Evolutionary conservation across 2,113 vertebrate species (phyloP).

Genomic region (Heliornis fulica): DNA sequence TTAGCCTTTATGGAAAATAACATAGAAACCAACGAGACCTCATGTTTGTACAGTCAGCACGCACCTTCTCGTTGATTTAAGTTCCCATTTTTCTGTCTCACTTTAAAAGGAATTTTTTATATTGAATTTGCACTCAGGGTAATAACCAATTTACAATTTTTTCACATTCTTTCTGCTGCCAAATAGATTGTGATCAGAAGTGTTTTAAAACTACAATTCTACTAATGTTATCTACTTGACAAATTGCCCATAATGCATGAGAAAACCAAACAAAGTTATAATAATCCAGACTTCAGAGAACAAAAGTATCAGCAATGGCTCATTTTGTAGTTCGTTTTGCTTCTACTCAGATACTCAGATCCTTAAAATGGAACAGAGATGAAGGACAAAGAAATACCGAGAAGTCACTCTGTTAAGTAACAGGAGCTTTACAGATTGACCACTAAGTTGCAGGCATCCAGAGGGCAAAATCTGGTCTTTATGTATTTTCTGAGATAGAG

Average conservation of each 20-base stretch:
- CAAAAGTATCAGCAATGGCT: conserved; percentile 50
- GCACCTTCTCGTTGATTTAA: conserved; percentile 26
- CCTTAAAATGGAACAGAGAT: conserved; percentile 54
- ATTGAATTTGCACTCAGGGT: conserved; percentile 36
- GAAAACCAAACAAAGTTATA: conserved; percentile 71
- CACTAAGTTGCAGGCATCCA: conserved; percentile 43
- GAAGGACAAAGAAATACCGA: conserved; percentile 59
- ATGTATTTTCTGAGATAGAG: conserved; percentile 59
- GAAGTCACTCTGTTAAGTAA: conserved; percentile 38
- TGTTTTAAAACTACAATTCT: conserved; percentile 44
- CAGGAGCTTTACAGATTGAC: conserved; percentile 48
- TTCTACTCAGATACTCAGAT: conserved; percentile 46
- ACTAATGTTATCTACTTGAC: conserved; percentile 69
- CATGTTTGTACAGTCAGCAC: not conserved
- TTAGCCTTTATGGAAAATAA: not conserved
- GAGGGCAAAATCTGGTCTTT: conserved; percentile 67
- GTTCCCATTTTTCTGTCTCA: conserved; percentile 23
- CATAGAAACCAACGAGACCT: not conserved
- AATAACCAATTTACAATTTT: conserved; percentile 60
- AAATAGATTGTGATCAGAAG: conserved; percentile 51
- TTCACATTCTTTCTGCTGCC: not conserved
- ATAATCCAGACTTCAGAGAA: conserved; percentile 61
- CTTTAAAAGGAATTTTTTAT: conserved; percentile 23
- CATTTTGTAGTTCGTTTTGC: conserved; percentile 61
- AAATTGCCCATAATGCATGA: conserved; percentile 66